Conservation (phyloP, 2,888 invertebrate species). For the Embidobia sp. region DNA sequence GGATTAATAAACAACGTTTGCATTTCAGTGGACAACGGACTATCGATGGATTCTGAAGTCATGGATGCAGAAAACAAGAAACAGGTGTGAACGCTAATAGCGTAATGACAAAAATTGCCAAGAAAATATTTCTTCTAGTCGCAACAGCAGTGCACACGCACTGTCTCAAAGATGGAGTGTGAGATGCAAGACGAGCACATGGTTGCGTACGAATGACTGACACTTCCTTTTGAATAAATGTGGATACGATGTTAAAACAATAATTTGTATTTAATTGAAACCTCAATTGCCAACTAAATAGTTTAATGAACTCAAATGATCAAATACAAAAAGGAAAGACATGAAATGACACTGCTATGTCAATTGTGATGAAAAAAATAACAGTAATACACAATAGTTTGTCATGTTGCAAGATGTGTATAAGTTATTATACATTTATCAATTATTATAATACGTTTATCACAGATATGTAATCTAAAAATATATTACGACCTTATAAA, state of each 20-base stretch:
- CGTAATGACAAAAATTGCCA: slow-evolving; percentile 36
- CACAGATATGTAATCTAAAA: slow-evolving; percentile 81
- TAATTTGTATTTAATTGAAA: slow-evolving; percentile 42
- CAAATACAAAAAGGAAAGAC: background rate
- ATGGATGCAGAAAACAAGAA: slow-evolving; percentile 52
- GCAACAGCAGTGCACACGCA: slow-evolving; percentile 53
- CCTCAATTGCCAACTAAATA: slow-evolving; percentile 23
- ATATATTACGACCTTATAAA: slow-evolving; percentile 77
- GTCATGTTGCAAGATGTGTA: slow-evolving; percentile 16
- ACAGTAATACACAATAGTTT: slow-evolving; percentile 6
- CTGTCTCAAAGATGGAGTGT: slow-evolving; percentile 62
- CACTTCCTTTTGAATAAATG: slow-evolving; percentile 61
- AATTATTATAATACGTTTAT: slow-evolving; percentile 77
- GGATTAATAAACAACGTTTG: too few species aligned
- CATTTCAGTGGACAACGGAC: slow-evolving; percentile 52
- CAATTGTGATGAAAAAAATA: background rate
- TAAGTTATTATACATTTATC: slow-evolving; percentile 65
- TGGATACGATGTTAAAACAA: slow-evolving; percentile 35
- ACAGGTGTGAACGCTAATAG: slow-evolving; percentile 52
- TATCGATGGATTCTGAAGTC: slow-evolving; percentile 42
- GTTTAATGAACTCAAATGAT: background rate
- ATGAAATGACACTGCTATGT: too few species aligned
- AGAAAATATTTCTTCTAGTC: slow-evolving; percentile 64
- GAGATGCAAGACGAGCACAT: slow-evolving; percentile 46
- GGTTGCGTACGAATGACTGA: slow-evolving; percentile 47